A percentile compares a stretch with the other conserved stretches of the same genome.
These are phyloP conservation scores for Argyrosomus regius DNA, from an alignment of 2,797 vertebrate genomes.

Conservation along the genomic window DNA sequence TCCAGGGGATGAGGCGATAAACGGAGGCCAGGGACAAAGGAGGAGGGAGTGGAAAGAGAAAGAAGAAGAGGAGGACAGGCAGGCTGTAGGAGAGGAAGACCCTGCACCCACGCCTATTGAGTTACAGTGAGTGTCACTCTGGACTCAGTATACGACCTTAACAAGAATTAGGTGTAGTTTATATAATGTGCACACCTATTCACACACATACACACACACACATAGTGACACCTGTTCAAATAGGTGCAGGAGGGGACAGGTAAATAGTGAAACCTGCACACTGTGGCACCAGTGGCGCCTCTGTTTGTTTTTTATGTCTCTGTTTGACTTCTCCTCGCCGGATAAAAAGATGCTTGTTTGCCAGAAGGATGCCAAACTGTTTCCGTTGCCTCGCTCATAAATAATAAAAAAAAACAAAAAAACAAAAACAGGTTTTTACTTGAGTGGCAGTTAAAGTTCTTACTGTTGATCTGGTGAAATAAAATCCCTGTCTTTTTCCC, in stretches of 20 bases:
- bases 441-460: constrained; percentile 30
- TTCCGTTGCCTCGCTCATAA: constrained; percentile 13
- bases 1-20: constrained; percentile 58
- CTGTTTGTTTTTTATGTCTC: constrained; percentile 45
- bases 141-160: constrained; percentile 15
- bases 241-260: constrained; percentile 29
- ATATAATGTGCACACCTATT: constrained; percentile 22
- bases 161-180: constrained; percentile 40
- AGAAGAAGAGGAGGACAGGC: constrained; percentile 41
- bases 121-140: constrained; percentile 75
- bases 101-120: constrained; percentile 56
- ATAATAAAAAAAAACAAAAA: constrained; percentile 1
- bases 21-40: constrained; percentile 62
- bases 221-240: constrained; percentile 68
- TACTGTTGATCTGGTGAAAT: constrained; percentile 4
- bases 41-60: constrained; percentile 51
- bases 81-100: constrained; percentile 25
- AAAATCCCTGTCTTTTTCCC: background rate
- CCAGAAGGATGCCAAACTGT: constrained; percentile 37
- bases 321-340: constrained; percentile 42
- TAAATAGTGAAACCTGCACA: constrained; percentile 36
- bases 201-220: constrained; percentile 14
- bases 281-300: constrained; percentile 23
- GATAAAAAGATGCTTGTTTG: constrained; percentile 34
- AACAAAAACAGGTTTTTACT: constrained; percentile 2